Evolutionary conservation across 2,888 invertebrate species (phyloP).

Genomic region (Azorinus chamasolen): DNA sequence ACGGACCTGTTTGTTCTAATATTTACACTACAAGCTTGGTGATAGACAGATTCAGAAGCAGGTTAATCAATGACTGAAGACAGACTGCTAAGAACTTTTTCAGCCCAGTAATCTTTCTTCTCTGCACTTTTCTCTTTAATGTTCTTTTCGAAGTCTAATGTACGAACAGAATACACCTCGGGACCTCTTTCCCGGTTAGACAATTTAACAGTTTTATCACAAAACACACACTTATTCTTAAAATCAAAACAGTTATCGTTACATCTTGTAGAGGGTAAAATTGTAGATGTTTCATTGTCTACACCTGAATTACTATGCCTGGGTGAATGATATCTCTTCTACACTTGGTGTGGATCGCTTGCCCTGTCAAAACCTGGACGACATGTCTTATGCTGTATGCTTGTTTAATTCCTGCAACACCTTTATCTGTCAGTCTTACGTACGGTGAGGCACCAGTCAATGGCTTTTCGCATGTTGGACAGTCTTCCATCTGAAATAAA

Average conservation of each 20-base stretch:
- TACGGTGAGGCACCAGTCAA: no score
- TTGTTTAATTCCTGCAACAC: no score
- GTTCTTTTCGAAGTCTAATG: slow-evolving; percentile 17
- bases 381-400: no score
- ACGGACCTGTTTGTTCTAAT: slow-evolving; percentile 31
- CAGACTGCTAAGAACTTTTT: slow-evolving; percentile 29
- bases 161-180: slow-evolving; percentile 10
- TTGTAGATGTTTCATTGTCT: no score
- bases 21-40: slow-evolving; percentile 61
- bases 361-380: no score
- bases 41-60: slow-evolving; percentile 66
- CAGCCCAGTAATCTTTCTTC: slow-evolving; percentile 36
- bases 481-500: no score
- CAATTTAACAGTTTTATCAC: slow-evolving; percentile 14
- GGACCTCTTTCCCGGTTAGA: slow-evolving; percentile 2
- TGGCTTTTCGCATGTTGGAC: no score
- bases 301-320: no score
- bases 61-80: slow-evolving; percentile 51
- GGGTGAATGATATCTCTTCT: no score
- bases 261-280: no score
- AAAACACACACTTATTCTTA: slow-evolving; percentile 31
- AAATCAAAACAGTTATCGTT: slow-evolving; percentile 6
- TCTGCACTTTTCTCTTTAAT: slow-evolving; percentile 3
- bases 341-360: no score
- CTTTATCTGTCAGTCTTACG: no score